Base-by-base conservation (phyloP, 2,888 invertebrate genomes). In the Microctonus brassicae region DNA sequence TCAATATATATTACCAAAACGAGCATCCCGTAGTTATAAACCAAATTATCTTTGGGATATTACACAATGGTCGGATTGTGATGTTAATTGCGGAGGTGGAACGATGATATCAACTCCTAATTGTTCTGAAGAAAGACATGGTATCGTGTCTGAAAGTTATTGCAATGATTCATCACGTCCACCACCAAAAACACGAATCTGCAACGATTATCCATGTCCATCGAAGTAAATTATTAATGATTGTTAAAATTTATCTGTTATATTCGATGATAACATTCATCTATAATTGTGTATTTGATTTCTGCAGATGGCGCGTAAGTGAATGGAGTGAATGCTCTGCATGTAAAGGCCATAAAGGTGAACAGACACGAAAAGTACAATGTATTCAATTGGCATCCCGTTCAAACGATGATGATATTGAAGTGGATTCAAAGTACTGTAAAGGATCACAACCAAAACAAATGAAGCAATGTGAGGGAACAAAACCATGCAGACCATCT, bases 41-140 rank as follows among this genome's bases (percentile, higher is more conserved):
- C 90, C 91, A 0, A 90, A 90, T 76, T 93, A 92, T 88, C 85
- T 89, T 55, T 97, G 96, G 95, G 91, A 93, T 61, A 90, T 94
- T 79, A 90, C 93, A 20, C 93, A 94, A 76, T 97, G 96, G 96
- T 92, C 93, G 5, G 90, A 92, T 17, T 97, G 96, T 86, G 91
- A 89, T 52, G 91, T 90, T 0, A 91, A 91, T 17, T 97, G 97
- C 88, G 96, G 95, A 9, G 91, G 93, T 73, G 97, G 96, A 55
- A 89, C 90, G 73, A 92, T 91, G 88, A 70, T 81, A 5, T 80
- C 91, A 0, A 87, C 89, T 72, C 88, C 90, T 20, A 85, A 88
- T 2, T 93, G 93, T 83, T 85, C 91, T 17, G 92, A 93, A 80
- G 89, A 89, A 70, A 89, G 89, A 77, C 88, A 88, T 2, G 93